Evolutionary conservation across 2,888 invertebrate species (phyloP), one percentile per base, ranked within the genome.

Genomic region (Phlogophora meticulosa): DNA sequence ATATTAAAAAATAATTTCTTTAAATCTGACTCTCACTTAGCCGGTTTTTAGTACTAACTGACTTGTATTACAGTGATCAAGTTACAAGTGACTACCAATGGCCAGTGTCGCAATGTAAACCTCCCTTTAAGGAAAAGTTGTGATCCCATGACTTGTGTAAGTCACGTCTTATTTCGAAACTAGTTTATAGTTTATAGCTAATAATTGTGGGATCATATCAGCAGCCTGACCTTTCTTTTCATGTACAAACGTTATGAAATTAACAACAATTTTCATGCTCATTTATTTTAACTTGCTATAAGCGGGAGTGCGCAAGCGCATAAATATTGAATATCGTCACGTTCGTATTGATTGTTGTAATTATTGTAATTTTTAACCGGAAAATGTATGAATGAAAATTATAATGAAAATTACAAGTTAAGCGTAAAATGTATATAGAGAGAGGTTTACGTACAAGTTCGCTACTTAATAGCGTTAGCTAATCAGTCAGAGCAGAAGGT

Each of bases 161-260:
- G 72, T 76, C 75, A 76, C 75, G 75, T 65, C 65, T 62, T 71
- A 72, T 76, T 76, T 62, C 61, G 43, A 66, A 76, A 71, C 72
- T 71, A 71, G 59, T 56, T 74, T 64, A 71, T 72, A 64, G 71
- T 73, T 61, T 67, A 76, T 71, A 59, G 65, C 36, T 58, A 76
- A 71, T 76, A 76, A 71, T 62, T 65, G 66, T 62, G 64, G 76
- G 71, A 66, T 76, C 76, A 76, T 76, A 76, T 76, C 75, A 61
- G 57, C 49, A 59, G 20, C 4, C 56, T 76, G 72, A 76, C 76
- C 75, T 76, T 71, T 76, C 57, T 70, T 62, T 76, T 71, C 65
- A 48, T 59, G 55, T 52, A 48, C 38, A 38, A 76, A 40, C 49
- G 46, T 71, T 76, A 62, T 62, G 48, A 59, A 59, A 71, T 76